Conservation (phyloP, 2,113 vertebrate genomes). For the Drymodes brunneopygia region DNA sequence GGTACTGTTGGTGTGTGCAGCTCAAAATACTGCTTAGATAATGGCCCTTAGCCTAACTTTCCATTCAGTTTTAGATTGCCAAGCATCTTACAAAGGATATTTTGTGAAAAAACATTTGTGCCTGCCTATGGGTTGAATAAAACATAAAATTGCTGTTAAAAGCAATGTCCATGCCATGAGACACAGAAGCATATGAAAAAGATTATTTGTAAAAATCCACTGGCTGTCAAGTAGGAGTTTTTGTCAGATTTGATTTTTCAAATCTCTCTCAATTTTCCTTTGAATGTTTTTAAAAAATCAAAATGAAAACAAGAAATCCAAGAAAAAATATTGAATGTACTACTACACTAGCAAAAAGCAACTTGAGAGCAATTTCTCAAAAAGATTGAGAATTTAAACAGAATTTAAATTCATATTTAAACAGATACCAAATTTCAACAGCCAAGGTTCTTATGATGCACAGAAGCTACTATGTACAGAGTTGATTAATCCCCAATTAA, state of each 20-base stretch:
- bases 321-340: neutral
- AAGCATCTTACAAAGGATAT: neutral
- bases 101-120: slow-evolving; percentile 32
- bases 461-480: neutral
- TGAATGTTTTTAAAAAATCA: neutral
- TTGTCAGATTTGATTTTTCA: neutral
- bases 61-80: neutral
- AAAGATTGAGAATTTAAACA: neutral
- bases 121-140: neutral
- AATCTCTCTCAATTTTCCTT: neutral
- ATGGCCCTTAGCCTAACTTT: neutral
- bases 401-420: no score
- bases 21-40: neutral
- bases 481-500: neutral
- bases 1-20: neutral
- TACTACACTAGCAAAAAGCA: neutral
- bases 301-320: neutral
- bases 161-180: neutral
- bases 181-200: neutral
- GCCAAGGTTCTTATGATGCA: neutral
- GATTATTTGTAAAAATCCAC: neutral
- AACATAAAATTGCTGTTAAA: neutral
- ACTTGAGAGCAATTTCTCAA: no score
- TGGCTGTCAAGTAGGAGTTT: neutral
- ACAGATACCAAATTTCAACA: neutral